Evolutionary conservation across 2,888 invertebrate genomes (phyloP).

Genomic region (Patella caerulea): DNA sequence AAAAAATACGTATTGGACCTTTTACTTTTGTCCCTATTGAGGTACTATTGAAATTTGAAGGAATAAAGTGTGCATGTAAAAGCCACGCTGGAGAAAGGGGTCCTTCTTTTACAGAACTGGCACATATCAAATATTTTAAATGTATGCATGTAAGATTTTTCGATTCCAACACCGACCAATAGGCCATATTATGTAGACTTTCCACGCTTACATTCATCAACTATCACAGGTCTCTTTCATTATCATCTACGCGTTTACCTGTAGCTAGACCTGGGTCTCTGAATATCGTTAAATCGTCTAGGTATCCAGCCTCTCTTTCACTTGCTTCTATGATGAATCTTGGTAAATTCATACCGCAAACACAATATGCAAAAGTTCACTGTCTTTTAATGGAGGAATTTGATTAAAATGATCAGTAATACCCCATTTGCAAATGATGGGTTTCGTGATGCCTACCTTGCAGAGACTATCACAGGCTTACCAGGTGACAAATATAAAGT

Average conservation of each 20-base stretch:
- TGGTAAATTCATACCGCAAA: background rate
- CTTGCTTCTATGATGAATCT: background rate
- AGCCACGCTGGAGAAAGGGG: background rate
- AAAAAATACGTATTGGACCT: background rate
- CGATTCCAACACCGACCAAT: too few relatives aligned
- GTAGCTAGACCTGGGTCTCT: too few relatives aligned
- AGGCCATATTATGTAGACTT: too few relatives aligned
- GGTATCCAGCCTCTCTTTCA: background rate
- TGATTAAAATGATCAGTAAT: background rate
- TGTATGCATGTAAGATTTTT: too few relatives aligned
- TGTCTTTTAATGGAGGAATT: background rate
- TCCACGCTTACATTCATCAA: too few relatives aligned
- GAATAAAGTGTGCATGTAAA: background rate
- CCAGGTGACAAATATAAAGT: background rate
- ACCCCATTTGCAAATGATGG: background rate
- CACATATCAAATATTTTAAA: background rate
- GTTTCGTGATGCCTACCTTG: background rate
- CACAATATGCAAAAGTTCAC: background rate
- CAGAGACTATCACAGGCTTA: background rate
- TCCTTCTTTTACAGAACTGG: background rate
- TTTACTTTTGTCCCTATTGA: background rate
- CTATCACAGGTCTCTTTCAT: too few relatives aligned
- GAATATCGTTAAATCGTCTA: background rate
- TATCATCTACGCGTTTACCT: too few relatives aligned
- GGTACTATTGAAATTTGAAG: background rate